These are phyloP conservation scores for Dicyrtoma fusca DNA, from an alignment of 2,888 invertebrate species.

Conservation along the genomic window DNA sequence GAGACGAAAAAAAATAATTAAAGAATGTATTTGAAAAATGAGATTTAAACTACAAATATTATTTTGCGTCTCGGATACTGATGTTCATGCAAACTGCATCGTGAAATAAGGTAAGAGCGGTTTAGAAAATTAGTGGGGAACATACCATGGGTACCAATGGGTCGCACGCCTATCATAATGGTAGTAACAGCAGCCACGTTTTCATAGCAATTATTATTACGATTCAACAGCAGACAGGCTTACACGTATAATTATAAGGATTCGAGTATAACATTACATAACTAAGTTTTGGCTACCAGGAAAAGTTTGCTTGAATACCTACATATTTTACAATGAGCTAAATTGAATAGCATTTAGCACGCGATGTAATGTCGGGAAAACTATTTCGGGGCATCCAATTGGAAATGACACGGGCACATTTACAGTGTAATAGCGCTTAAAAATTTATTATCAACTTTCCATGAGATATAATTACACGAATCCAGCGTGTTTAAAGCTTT, in stretches of 20 bases:
- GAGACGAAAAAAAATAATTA: too few relatives aligned
- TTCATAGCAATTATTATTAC: conserved; percentile 23
- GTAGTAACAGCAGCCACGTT: conserved; percentile 31
- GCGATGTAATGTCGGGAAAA: conserved; percentile 19
- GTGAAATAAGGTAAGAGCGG: too few relatives aligned
- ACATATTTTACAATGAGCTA: neutral
- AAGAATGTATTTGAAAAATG: too few relatives aligned
- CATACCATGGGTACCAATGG: conserved; percentile 55
- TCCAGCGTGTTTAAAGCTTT: conserved; percentile 27
- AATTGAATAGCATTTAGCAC: conserved; percentile 30
- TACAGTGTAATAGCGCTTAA: neutral
- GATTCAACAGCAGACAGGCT: neutral
- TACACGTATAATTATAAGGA: neutral
- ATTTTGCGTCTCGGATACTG: too few relatives aligned
- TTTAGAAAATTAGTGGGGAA: conserved; percentile 9
- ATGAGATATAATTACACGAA: conserved; percentile 18
- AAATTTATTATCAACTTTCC: neutral
- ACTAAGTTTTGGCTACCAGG: conserved; percentile 2
- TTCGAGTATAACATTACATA: neutral
- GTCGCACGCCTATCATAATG: conserved; percentile 54
- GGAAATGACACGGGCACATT: neutral
- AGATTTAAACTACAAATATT: too few relatives aligned
- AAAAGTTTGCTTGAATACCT: conserved; percentile 15
- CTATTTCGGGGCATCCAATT: neutral
- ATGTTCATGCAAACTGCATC: too few relatives aligned